Percentiles rank a stretch among this genome's conserved stretches.
These are phyloP conservation scores for Macroglossus sobrinus DNA, from an alignment of 2,113 vertebrate genomes.

Conservation along the genomic window DNA sequence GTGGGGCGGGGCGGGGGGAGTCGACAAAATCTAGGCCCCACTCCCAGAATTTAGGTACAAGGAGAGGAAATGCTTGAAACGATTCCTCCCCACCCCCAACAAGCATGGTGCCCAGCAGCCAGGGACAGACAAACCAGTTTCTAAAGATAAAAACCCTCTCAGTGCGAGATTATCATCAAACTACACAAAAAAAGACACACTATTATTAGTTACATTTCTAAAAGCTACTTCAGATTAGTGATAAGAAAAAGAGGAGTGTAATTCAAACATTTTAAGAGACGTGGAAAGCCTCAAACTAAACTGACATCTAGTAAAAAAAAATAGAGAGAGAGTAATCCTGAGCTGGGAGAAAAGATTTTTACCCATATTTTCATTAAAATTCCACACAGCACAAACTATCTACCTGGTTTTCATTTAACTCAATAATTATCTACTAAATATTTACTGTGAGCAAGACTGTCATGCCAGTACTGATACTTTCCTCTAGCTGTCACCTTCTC, in stretches of 20 bases:
- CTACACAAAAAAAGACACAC: neutral
- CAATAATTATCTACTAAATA: neutral
- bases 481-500: neutral
- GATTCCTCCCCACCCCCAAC: neutral
- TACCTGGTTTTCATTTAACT: neutral
- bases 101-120: neutral
- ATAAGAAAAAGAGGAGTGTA: neutral
- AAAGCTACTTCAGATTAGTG: slow-evolving; percentile 17
- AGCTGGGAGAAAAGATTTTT: neutral
- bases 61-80: neutral
- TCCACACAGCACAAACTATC: neutral
- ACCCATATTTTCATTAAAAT: neutral
- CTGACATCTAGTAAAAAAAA: neutral
- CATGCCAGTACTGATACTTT: neutral
- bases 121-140: neutral
- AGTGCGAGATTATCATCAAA: neutral
- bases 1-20: too few relatives aligned
- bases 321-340: neutral
- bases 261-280: neutral
- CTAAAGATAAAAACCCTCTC: neutral
- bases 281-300: neutral
- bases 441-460: neutral
- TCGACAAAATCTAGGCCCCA: neutral
- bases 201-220: slow-evolving; percentile 6
- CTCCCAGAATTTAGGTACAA: neutral